phyloP scores from a whole-genome alignment of 2,797 vertebrate species.

The Acridotheres tristis region DNA sequence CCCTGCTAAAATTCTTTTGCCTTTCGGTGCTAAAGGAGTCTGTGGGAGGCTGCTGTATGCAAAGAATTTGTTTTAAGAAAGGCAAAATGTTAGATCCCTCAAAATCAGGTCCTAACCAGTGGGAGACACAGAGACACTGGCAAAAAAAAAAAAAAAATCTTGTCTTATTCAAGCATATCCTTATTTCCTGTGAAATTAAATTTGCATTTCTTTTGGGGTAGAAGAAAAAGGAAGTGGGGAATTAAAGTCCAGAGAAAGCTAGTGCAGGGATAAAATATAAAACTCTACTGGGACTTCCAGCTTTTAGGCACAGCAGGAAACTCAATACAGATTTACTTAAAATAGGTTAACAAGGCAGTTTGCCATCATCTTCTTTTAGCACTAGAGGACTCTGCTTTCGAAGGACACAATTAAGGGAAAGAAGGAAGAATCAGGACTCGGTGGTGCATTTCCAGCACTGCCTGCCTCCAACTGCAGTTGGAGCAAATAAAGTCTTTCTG shows the following conservation, averaged over 20 bases:
- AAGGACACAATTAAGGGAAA: conserved; percentile 54
- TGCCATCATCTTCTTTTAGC: conserved; percentile 60
- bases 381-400: conserved; percentile 55
- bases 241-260: conserved; percentile 61
- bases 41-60: conserved; percentile 46
- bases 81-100: conserved; percentile 50
- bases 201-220: conserved; percentile 55
- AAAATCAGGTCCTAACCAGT: conserved; percentile 43
- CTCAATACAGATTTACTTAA: conserved; percentile 68
- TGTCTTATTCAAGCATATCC: conserved; percentile 36
- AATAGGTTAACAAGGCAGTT: conserved; percentile 69
- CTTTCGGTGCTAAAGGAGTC: conserved; percentile 26
- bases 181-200: conserved; percentile 62
- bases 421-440: neutral
- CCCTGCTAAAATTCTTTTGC: conserved; percentile 23
- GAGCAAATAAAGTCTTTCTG: neutral
- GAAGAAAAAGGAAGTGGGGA: conserved; percentile 38
- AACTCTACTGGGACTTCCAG: conserved; percentile 60
- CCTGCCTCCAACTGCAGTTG: neutral
- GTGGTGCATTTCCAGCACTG: neutral
- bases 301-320: conserved; percentile 66
- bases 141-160: neutral
- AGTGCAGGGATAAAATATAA: conserved; percentile 44
- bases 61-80: conserved; percentile 66
- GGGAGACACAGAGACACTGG: conserved; percentile 9